Base-by-base conservation (phyloP, 2,113 vertebrate species). In the Thamnaconus septentrionalis region DNA sequence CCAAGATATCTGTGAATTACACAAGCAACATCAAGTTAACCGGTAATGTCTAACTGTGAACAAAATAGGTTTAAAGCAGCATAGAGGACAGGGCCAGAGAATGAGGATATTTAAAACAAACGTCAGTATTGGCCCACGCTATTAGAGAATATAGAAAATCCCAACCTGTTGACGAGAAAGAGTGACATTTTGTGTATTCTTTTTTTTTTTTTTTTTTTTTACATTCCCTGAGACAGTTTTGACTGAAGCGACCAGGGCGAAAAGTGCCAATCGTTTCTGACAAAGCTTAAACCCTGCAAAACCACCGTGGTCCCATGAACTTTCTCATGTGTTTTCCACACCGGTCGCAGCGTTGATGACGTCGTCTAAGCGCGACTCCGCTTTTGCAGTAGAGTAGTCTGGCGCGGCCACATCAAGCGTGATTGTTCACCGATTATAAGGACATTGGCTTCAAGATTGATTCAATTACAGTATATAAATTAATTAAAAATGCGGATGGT, bases 1-100 rank as follows among this genome's bases (percentile, higher is more conserved):
- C 83, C 91, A 8, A 91, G 78, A 59, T 96, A 96, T 75, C 94
- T 95, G 80, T 0, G 7, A 56, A 50, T 5, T 9, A 49, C n/a
- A 11, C 5, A 50, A 11, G 9, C 9, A 9, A 8, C n/a, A n/a
- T 50, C 3, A 50, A 50, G 4, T 5, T 4, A 7, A 50, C n/a
- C 4, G 4, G 48, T n/a, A 46, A 46, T 6, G 5, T 46, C 8
- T 5, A 46, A 6, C 48, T 50, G 10, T 50, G n/a, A n/a, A n/a
- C 9, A 50, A 50, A 50, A 50, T 5, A n/a, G 2, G n/a, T 11
- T 48, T 48, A 9, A 48, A 6, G 18, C 18, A 31, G 18, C 18
- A 31, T 31, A 31, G 2, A 31, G 18, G n/a, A 50, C n/a, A n/a
- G 10, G 48, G 8, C 48, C 10, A 7, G 48, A 10, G n/a, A 9